Evolutionary conservation across 2,888 invertebrate species (phyloP).

Genomic region (Heliconius hortense): DNA sequence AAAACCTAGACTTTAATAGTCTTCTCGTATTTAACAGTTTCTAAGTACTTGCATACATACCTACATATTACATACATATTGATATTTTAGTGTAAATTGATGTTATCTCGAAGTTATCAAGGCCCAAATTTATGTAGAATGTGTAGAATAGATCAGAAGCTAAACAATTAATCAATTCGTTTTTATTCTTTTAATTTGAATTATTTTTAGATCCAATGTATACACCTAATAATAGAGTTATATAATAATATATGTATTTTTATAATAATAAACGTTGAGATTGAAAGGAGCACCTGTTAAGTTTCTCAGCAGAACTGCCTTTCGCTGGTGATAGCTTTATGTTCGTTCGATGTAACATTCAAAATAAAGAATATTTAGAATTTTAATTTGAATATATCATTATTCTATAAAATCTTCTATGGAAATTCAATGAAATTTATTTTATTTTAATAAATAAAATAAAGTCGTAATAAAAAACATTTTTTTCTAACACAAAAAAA

Average conservation of each 20-base stretch:
- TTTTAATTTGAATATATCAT: too few species aligned
- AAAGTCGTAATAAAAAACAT: too few species aligned
- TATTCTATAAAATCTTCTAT: too few species aligned
- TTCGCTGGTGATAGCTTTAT: background rate
- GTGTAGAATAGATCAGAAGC: constrained; percentile 19
- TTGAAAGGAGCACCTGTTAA: background rate
- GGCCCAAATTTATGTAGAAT: constrained; percentile 8
- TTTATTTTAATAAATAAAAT: too few species aligned
- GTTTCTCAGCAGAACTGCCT: background rate
- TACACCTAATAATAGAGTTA: background rate
- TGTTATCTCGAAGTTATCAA: constrained; percentile 9
- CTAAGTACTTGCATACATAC: constrained; percentile 14
- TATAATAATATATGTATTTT: background rate
- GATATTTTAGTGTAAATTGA: constrained; percentile 20
- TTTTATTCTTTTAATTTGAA: background rate
- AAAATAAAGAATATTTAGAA: too few species aligned
- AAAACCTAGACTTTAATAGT: background rate
- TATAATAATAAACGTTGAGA: background rate
- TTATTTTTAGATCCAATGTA: too few species aligned
- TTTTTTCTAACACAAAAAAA: background rate
- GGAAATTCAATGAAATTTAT: too few species aligned
- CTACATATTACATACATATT: constrained; percentile 3
- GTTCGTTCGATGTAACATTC: too few species aligned
- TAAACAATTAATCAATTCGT: background rate
- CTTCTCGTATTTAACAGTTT: background rate